phyloP scores from a whole-genome alignment of 2,797 vertebrate species.

The Neosilurus mollespiculum region DNA sequence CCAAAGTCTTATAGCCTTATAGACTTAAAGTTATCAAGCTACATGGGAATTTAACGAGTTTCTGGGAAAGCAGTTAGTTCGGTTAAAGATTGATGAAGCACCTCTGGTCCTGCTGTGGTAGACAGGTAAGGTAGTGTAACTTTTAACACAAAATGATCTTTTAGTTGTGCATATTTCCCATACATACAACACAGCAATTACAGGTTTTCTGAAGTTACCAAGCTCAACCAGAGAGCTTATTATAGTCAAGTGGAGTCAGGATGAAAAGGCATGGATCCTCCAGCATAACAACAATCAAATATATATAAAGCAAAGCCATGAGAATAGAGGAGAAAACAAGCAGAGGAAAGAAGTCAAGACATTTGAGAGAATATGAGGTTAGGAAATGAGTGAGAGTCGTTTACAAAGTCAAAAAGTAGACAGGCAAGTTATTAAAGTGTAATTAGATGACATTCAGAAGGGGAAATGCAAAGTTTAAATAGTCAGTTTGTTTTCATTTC shows the following conservation, averaged over 20 bases:
- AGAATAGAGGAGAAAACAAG: not conserved
- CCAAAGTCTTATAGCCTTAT: not conserved
- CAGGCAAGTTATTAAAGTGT: constrained; percentile 12
- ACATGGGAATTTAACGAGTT: constrained; percentile 5
- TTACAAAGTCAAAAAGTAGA: constrained; percentile 8
- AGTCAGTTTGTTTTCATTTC: not conserved
- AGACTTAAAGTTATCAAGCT: not conserved
- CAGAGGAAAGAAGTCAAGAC: not conserved
- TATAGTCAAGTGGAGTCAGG: not conserved
- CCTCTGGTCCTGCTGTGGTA: not conserved
- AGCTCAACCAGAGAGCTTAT: not conserved
- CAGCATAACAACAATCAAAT: not conserved
- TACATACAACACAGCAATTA: not conserved
- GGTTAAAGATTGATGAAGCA: not conserved
- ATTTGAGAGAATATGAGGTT: constrained; percentile 3
- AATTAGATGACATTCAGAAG: constrained; percentile 19
- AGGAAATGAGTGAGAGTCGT: not conserved
- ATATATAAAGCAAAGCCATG: not conserved
- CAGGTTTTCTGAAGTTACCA: not conserved
- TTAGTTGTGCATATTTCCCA: not conserved
- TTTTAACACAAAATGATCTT: not conserved
- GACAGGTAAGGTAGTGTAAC: not conserved
- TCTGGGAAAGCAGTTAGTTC: not conserved
- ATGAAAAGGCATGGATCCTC: not conserved
- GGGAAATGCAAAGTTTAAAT: constrained; percentile 11